These are phyloP conservation scores for Pempheris klunzingeri DNA, from an alignment of 2,797 vertebrate species.

Conservation along the genomic window DNA sequence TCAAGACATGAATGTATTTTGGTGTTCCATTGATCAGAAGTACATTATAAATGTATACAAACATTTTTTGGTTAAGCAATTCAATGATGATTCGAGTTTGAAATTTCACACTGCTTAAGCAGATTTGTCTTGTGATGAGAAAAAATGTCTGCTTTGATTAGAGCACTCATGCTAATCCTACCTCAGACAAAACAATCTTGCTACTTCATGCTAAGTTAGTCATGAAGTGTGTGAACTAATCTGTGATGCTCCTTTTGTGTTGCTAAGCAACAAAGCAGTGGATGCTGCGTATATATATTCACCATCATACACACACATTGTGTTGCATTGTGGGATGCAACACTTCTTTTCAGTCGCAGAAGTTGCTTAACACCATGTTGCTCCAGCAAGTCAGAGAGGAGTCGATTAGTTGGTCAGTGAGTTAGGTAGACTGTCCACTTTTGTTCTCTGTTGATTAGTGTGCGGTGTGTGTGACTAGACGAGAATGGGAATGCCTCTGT, in stretches of 20 bases:
- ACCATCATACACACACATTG: neutral
- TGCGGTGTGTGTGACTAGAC: neutral
- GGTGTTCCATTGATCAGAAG: neutral
- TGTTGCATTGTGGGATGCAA: neutral
- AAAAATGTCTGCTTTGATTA: neutral
- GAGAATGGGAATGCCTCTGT: neutral
- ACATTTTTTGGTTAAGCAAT: neutral
- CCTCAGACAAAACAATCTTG: neutral
- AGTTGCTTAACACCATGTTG: neutral
- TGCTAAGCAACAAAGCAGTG: constrained; percentile 10
- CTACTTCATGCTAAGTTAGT: neutral
- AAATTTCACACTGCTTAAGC: neutral
- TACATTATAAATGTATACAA: neutral
- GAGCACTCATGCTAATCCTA: neutral
- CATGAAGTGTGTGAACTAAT: neutral
- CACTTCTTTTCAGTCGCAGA: neutral
- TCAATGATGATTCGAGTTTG: neutral
- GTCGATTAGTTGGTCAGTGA: neutral
- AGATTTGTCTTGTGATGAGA: no score
- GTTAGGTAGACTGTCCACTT: neutral
- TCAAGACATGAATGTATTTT: neutral
- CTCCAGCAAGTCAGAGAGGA: neutral
- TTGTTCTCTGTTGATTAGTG: constrained; percentile 1
- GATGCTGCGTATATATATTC: neutral
- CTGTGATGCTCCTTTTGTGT: constrained; percentile 1